phyloP scores from a whole-genome alignment of 2,113 vertebrate species.

The Otis tarda region DNA sequence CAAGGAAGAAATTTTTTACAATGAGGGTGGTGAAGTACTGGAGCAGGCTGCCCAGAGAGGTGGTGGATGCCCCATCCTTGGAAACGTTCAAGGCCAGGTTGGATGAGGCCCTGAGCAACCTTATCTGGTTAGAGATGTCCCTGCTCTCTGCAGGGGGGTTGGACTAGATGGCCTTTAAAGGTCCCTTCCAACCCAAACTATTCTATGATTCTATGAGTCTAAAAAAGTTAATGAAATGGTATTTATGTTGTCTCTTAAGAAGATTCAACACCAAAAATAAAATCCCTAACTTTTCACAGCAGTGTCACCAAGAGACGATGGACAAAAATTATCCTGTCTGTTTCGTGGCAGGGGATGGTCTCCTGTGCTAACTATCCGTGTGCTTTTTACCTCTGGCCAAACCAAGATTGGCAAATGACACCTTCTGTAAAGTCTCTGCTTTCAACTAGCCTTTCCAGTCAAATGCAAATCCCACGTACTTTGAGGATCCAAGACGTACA shows the following conservation, averaged over 20 bases:
- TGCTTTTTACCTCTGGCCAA: neutral
- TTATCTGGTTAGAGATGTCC: no score
- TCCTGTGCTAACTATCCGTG: neutral
- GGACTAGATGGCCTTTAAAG: no score
- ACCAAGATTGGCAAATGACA: neutral
- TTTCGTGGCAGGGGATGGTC: fast-evolving
- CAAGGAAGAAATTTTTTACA: no score
- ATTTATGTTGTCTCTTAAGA: neutral
- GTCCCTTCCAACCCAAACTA: no score
- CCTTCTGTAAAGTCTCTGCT: neutral
- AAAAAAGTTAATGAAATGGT: neutral
- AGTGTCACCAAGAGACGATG: neutral
- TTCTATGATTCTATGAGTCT: no score
- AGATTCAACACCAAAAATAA: neutral
- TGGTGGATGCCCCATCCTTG: no score
- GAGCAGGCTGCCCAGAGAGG: no score
- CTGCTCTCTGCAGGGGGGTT: no score
- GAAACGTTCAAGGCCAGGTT: no score
- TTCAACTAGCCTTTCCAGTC: neutral
- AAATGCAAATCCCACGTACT: neutral
- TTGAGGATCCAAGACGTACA: neutral
- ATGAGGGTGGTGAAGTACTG: no score
- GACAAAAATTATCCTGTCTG: neutral
- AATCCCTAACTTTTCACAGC: neutral
- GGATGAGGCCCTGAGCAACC: no score